phyloP scores from a whole-genome alignment of 2,888 invertebrate species.

The Linnaemya vulpina region DNA sequence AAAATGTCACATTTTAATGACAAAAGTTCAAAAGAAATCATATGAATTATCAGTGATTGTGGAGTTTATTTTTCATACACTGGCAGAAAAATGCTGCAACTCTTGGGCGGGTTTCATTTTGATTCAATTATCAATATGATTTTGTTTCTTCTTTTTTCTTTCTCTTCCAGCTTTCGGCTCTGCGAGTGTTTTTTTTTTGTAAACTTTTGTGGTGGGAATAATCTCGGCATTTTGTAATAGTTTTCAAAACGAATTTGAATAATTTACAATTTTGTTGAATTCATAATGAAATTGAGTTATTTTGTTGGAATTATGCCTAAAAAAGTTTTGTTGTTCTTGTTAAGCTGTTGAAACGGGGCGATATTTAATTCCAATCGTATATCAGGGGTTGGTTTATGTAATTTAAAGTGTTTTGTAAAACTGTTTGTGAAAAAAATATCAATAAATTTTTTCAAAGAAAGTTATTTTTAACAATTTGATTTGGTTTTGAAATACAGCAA shows the following conservation, averaged over 20 bases:
- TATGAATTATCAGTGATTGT: constrained; percentile 55
- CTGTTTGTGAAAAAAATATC: neutral
- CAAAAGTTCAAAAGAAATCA: constrained; percentile 27
- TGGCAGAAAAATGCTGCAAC: neutral
- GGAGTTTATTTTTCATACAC: neutral
- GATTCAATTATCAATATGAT: neutral
- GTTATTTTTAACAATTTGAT: constrained; percentile 4
- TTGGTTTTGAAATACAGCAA: neutral
- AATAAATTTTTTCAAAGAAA: constrained; percentile 1
- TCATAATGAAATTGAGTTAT: neutral
- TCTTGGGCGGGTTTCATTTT: constrained; percentile 12
- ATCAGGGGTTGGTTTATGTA: constrained; percentile 6
- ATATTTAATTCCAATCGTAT: constrained; percentile 27
- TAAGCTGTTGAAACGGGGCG: neutral
- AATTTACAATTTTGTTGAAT: constrained; percentile 5
- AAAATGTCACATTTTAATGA: neutral
- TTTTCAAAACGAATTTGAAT: constrained; percentile 44
- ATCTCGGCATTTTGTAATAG: constrained; percentile 14
- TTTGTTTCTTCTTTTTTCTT: neutral
- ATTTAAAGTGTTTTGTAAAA: neutral
- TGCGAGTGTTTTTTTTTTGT: neutral
- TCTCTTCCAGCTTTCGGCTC: neutral
- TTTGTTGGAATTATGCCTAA: constrained; percentile 40
- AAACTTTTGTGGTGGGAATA: constrained; percentile 27
- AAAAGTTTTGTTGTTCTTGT: neutral